Conservation (phyloP, 2,888 invertebrate species). For the Acleris laterana region DNA sequence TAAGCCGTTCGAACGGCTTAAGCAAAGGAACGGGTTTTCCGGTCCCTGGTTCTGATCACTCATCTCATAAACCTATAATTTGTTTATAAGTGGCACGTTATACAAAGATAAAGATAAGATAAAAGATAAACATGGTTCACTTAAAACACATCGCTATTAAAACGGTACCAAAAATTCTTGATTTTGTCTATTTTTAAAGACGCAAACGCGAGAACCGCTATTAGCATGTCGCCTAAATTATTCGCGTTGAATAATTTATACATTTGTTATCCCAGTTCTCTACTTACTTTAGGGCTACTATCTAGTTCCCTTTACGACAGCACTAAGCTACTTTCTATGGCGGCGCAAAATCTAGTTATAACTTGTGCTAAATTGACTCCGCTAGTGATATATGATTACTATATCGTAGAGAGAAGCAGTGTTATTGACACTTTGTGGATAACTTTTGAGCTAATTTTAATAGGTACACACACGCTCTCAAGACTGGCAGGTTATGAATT, state of each 20-base stretch:
- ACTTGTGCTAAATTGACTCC: constrained; percentile 3
- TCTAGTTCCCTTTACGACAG: constrained; percentile 7
- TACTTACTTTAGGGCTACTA: constrained; percentile 18
- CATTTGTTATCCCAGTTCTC: constrained; percentile 27
- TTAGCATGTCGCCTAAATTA: constrained; percentile 22
- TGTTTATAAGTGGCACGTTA: too few species aligned
- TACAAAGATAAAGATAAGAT: too few species aligned
- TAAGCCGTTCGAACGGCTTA: too few species aligned
- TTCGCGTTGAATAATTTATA: constrained; percentile 28
- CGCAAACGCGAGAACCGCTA: constrained; percentile 9
- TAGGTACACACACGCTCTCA: too few species aligned
- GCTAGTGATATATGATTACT: background rate
- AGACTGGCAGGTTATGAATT: too few species aligned
- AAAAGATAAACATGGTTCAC: too few species aligned
- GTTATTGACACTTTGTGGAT: background rate
- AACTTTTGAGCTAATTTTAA: too few species aligned
- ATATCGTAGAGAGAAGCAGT: background rate
- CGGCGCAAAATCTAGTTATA: constrained; percentile 4
- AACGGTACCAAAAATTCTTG: constrained; percentile 17
- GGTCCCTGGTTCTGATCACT: too few species aligned
- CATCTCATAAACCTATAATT: too few species aligned
- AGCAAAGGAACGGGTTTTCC: too few species aligned
- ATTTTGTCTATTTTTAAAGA: constrained; percentile 6
- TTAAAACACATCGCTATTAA: constrained; percentile 1
- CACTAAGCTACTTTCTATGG: constrained; percentile 6